These are phyloP conservation scores for Magallana angulata DNA, from an alignment of 1,140 invertebrate species.

Conservation along the genomic window DNA sequence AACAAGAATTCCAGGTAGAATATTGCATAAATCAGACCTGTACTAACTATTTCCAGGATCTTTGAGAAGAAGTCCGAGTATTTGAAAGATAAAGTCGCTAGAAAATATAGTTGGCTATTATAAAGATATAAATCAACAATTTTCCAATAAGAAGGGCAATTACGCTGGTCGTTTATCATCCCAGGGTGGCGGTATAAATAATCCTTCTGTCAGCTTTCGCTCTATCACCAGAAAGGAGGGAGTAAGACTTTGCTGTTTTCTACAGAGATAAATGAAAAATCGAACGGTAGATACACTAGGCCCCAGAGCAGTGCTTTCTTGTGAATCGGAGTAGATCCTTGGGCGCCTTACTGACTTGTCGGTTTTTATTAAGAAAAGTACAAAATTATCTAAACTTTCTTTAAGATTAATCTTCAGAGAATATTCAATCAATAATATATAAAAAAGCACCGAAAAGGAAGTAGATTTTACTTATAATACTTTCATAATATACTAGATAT, in stretches of 20 bases:
- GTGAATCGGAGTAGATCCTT: neutral
- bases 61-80: neutral
- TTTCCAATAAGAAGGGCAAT: conserved; percentile 30
- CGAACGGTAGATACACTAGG: neutral
- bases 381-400: too few species aligned
- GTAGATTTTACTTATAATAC: too few species aligned
- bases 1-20: too few species aligned
- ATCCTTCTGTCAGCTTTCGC: conserved; percentile 20
- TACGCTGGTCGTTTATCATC: neutral
- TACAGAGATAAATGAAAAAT: neutral
- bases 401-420: too few species aligned
- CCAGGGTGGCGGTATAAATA: conserved; percentile 26
- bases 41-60: neutral
- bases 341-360: too few species aligned
- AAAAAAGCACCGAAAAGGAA: too few species aligned
- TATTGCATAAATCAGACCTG: neutral
- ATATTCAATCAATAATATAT: too few species aligned
- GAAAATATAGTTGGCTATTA: conserved; percentile 4
- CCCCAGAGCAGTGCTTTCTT: neutral
- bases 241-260: neutral
- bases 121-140: conserved; percentile 12
- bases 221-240: conserved; percentile 4
- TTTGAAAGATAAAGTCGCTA: neutral
- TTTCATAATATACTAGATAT: too few species aligned
- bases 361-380: too few species aligned